Conservation (phyloP, 2,113 vertebrate species). For the Piaya cayana region DNA sequence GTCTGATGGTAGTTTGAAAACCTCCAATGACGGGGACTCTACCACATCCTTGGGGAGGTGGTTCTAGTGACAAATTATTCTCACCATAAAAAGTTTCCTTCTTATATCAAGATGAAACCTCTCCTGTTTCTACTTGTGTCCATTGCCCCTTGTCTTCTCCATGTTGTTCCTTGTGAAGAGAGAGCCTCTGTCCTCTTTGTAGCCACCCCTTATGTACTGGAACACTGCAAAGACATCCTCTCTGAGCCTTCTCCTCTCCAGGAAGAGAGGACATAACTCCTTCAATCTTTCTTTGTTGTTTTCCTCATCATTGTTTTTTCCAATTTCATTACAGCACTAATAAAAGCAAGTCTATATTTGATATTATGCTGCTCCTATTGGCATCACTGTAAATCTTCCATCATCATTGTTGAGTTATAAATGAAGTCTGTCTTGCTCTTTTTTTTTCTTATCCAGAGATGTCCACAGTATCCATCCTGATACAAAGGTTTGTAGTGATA, state of each 20-base stretch:
- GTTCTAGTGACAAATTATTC: background rate
- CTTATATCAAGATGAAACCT: background rate
- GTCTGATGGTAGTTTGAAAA: background rate
- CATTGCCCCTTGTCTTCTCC: background rate
- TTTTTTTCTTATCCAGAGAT: background rate
- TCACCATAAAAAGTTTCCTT: background rate
- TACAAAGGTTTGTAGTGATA: too few species aligned
- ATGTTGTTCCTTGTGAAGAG: background rate
- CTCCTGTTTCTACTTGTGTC: background rate
- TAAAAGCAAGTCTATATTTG: background rate
- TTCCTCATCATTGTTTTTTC: background rate
- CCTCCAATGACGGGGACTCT: background rate
- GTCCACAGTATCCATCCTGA: background rate
- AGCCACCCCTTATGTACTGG: background rate
- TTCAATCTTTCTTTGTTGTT: background rate
- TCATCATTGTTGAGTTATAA: accelerated
- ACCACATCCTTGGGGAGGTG: background rate
- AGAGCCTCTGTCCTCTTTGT: background rate
- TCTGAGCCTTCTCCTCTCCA: background rate
- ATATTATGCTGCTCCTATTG: background rate
- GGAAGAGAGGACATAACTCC: background rate
- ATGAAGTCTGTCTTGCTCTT: background rate
- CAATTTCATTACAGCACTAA: background rate
- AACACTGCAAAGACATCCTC: background rate
- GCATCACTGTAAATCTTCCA: background rate